Evolutionary conservation across 2,797 vertebrate genomes (phyloP).

Genomic region (Cephalopachus bancanus): DNA sequence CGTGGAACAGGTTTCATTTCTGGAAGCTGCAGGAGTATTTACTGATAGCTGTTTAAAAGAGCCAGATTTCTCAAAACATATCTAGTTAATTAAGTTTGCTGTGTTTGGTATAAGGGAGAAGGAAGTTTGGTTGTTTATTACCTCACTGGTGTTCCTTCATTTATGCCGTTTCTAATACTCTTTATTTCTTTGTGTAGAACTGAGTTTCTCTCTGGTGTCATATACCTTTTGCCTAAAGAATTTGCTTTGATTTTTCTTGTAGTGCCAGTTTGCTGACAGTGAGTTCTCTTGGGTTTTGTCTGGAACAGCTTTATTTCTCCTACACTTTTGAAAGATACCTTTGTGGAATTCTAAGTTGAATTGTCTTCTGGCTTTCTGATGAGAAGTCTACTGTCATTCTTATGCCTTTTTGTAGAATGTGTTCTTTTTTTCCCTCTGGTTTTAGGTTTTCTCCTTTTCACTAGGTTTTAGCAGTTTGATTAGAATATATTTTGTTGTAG

Average conservation of each 20-base stretch:
- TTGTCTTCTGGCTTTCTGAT: background rate
- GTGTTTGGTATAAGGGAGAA: background rate
- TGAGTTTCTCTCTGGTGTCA: background rate
- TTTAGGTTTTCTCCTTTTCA: slow-evolving; percentile 25
- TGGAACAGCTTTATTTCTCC: background rate
- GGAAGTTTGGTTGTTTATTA: background rate
- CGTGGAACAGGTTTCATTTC: background rate
- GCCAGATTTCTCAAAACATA: background rate
- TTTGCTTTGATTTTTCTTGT: slow-evolving; percentile 4
- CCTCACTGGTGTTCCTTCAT: background rate
- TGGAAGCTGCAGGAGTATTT: slow-evolving; percentile 19
- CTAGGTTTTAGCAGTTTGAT: slow-evolving; percentile 32
- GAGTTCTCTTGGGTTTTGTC: slow-evolving; percentile 42
- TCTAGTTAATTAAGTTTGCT: background rate
- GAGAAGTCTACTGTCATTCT: background rate
- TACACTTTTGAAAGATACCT: slow-evolving; percentile 30
- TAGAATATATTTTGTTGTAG: background rate
- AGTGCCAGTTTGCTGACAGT: background rate
- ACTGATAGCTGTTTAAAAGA: background rate
- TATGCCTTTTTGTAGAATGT: background rate
- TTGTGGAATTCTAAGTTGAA: background rate
- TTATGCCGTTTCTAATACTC: background rate
- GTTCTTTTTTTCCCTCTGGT: background rate
- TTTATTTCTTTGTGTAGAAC: slow-evolving; percentile 13
- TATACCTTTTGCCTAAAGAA: slow-evolving; percentile 8